phyloP scores from a whole-genome alignment of 92 coral and sea anemone genomes.

The Meandrina meandrites region DNA sequence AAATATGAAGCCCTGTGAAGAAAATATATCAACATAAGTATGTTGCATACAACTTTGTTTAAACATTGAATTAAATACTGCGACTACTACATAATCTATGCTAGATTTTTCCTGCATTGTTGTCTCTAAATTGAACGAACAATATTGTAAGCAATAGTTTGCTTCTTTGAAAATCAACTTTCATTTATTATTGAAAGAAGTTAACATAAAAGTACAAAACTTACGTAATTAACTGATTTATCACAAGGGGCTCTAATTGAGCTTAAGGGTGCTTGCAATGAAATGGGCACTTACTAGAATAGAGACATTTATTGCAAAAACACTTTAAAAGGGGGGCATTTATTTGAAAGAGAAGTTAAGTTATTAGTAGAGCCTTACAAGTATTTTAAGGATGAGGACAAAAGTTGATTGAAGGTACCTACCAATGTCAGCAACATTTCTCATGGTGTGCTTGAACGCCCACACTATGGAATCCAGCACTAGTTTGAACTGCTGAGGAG shows the following conservation, averaged over 20 bases:
- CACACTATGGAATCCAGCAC: conserved; percentile 96
- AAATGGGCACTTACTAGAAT: background rate
- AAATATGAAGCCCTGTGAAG: conserved; percentile 80
- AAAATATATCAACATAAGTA: background rate
- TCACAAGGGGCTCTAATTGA: too few relatives aligned
- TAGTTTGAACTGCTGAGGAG: conserved; percentile 94
- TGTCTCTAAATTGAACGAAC: background rate
- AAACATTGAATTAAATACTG: background rate
- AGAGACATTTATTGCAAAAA: background rate
- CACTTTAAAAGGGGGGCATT: background rate
- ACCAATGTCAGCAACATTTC: conserved; percentile 99
- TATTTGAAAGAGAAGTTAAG: background rate
- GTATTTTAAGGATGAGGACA: background rate
- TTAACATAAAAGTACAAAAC: too few relatives aligned
- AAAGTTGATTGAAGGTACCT: background rate
- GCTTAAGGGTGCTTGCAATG: background rate
- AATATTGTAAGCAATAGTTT: background rate
- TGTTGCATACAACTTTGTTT: background rate
- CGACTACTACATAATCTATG: background rate
- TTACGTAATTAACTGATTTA: too few relatives aligned
- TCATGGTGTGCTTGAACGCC: conserved; percentile 99
- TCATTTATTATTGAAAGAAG: too few relatives aligned
- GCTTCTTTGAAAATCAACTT: too few relatives aligned
- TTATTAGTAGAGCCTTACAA: background rate
- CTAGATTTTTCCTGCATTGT: background rate